Evolutionary conservation across 2,888 invertebrate genomes (phyloP), one percentile per base, ranked within the genome.

Genomic region (Leptopilina drosophilae): DNA sequence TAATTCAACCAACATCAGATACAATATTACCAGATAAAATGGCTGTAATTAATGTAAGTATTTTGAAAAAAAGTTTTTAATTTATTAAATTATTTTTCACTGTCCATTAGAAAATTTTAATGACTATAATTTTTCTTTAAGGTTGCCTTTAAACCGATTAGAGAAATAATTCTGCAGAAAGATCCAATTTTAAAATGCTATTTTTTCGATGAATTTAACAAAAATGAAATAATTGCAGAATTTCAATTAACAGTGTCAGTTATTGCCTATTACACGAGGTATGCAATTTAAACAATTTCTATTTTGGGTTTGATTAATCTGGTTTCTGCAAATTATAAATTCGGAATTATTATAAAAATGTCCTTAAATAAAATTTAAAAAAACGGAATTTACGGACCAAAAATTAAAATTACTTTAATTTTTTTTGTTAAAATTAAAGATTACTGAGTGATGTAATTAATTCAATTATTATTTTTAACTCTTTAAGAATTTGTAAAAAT

Each of bases 201-300:
- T 66, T 78, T 90, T 15, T 62, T 87, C 7, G 89, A 91, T 73
- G 78, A 79, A 0, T 82, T 85, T 11, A 86, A 86, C 42, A 77
- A 83, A 46, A 73, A 82, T 2, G 79, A 78, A 3, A 56, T 86
- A 5, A 84, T 90, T 77, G 89, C 89, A 0, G 85, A 88, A 82
- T 83, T 90, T 80, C 90, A 89, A 26, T 77, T 90, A 6, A 86
- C 84, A 2, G 81, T 91, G 14, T 88, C 90, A 5, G 78, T 90
- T 14, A 66, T 79, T 5, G 81, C 89, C 11, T 86, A 86, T 76
- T 86, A 83, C 77, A 79, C 83, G 11, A 81, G 78, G 85, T 85
- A 83, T 77, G 73, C 9, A 26, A 6, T 26, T 26, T 26, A 20
- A 64, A 20, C 9, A 7, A 64, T 20, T 11, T 26, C 64, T 64